Evolutionary conservation across 2,888 invertebrate genomes (phyloP).

Genomic region (Colostygia pectinataria): DNA sequence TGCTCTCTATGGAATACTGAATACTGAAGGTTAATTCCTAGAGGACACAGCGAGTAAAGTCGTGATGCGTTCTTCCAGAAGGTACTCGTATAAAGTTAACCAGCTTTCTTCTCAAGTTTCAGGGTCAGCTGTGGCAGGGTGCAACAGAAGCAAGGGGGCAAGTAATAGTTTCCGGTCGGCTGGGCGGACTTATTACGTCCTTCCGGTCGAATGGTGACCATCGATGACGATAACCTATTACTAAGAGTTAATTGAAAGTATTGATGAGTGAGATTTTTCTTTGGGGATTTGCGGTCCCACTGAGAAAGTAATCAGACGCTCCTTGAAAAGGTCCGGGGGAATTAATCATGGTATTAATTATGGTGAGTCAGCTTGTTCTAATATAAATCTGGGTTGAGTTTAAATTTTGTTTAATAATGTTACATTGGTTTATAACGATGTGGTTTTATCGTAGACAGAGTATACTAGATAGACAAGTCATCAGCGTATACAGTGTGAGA

Average conservation of each 20-base stretch:
- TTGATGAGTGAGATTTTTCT: slow-evolving; percentile 49
- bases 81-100: neutral
- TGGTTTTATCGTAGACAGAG: too few species aligned
- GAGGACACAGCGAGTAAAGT: too few species aligned
- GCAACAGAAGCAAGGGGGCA: slow-evolving; percentile 19
- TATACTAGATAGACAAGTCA: too few species aligned
- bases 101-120: slow-evolving; percentile 1
- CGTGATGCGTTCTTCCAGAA: too few species aligned
- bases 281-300: slow-evolving; percentile 20
- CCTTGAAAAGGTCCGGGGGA: neutral
- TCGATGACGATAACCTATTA: slow-evolving; percentile 52
- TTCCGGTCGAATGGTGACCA: slow-evolving; percentile 48
- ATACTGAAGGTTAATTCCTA: too few species aligned
- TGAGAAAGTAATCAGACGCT: slow-evolving; percentile 22
- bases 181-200: slow-evolving; percentile 61
- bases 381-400: too few species aligned
- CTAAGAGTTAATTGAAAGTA: slow-evolving; percentile 57
- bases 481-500: too few species aligned
- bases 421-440: too few species aligned
- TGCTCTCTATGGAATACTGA: too few species aligned
- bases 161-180: slow-evolving; percentile 62
- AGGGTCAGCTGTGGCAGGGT: slow-evolving; percentile 18
- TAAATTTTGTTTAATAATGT: too few species aligned
- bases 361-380: neutral
- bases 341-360: neutral